phyloP scores from a whole-genome alignment of 2,888 invertebrate species.

The Congeria kusceri region DNA sequence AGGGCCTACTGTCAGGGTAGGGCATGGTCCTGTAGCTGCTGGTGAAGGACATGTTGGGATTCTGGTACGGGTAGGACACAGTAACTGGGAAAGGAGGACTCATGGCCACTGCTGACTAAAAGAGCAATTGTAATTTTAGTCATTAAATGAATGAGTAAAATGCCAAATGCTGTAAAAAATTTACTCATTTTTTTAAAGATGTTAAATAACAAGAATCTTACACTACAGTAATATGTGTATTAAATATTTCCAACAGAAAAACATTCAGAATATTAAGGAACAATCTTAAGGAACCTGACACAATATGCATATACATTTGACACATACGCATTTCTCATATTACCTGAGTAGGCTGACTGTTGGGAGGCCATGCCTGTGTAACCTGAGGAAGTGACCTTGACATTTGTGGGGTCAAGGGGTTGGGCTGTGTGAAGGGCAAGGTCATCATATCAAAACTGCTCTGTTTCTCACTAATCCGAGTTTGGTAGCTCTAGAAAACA shows the following conservation, averaged over 20 bases:
- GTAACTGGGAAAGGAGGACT: conserved; percentile 56
- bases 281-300: too few relatives aligned
- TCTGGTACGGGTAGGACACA: conserved; percentile 15
- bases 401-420: conserved; percentile 42
- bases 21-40: conserved; percentile 31
- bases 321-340: neutral
- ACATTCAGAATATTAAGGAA: too few relatives aligned
- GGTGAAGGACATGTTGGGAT: conserved; percentile 26
- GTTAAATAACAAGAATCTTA: neutral
- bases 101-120: conserved; percentile 18
- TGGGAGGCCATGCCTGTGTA: conserved; percentile 50
- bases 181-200: too few relatives aligned
- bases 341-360: conserved; percentile 21
- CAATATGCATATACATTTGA: too few relatives aligned
- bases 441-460: conserved; percentile 28
- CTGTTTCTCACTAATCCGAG: conserved; percentile 13
- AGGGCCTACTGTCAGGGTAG: conserved; percentile 23
- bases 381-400: conserved; percentile 43
- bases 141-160: neutral
- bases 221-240: too few relatives aligned
- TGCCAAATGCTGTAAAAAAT: too few relatives aligned
- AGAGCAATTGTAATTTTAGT: neutral
- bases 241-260: too few relatives aligned
- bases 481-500: conserved; percentile 31
- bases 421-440: conserved; percentile 32